Evolutionary conservation across 2,797 vertebrate species (phyloP), one percentile per base, ranked within the genome.

Genomic region (Channallabes apus): DNA sequence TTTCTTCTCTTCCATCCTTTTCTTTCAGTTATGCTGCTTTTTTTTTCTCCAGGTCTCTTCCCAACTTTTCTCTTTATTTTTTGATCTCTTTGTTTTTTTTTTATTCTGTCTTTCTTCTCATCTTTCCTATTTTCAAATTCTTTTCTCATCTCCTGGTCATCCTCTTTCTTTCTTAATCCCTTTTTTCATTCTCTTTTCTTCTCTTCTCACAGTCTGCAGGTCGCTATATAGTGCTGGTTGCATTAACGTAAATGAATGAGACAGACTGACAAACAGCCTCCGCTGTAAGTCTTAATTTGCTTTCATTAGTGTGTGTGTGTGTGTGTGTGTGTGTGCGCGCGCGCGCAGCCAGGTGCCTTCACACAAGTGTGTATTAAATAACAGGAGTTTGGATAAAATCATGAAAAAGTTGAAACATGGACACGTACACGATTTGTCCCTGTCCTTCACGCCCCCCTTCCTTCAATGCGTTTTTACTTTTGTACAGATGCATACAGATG

Each of bases 201-300:
- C 69, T 72, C 82, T 85, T 90, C 88, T 91, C 89, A 89, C 93
- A 92, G 93, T 94, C 93, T 93, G 92, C 92, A 93, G 91, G 93
- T 89, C 91, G 91, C 83, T 90, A 92, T 93, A 91, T 92, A 79
- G 90, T 91, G 93, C 92, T 94, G 92, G 94, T 93, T 94, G 93
- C 92, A 94, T 94, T 94, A 95, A 89, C 89, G 87, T 90, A 90
- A 94, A 93, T 94, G 93, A 94, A 93, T 94, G 93, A 94, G 93
- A 94, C 93, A 87, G 89, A 91, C 92, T 91, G 90, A 94, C 92
- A 90, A 95, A 89, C 91, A 89, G 91, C 88, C 89, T 92, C 88
- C 89, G 88, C 91, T 87, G 88, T 93, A 90, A 87, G 92, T 93
- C 92, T 93, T 92, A 92, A 93, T 93, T 92, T 93, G 91, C 46